Conservation (phyloP, 2,888 invertebrate species). For the Diploptera punctata region DNA sequence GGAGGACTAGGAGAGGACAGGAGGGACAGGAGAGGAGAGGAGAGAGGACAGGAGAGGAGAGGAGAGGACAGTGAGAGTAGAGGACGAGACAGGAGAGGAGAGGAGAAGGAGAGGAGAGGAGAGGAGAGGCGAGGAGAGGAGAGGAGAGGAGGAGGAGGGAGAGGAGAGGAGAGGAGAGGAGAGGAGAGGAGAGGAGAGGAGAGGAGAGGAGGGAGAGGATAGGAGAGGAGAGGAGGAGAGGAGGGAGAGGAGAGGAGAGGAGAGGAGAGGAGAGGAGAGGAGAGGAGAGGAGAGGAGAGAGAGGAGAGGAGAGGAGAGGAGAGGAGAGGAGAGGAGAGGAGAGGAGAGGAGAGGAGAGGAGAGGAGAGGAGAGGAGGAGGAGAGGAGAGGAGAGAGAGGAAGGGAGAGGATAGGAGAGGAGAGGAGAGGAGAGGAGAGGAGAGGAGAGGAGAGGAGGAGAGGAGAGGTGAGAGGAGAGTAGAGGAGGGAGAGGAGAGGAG, state of each 20-base stretch:
- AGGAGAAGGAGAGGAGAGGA: background rate
- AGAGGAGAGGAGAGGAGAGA: background rate
- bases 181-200: background rate
- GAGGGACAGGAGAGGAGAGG: background rate
- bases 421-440: background rate
- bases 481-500: background rate
- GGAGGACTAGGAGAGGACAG: background rate
- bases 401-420: too few relatives aligned
- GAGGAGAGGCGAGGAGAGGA: too few relatives aligned
- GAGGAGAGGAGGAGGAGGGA: background rate
- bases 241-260: background rate
- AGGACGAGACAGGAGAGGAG: background rate
- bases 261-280: background rate
- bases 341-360: background rate
- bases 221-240: background rate
- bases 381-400: background rate
- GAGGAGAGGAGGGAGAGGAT: background rate
- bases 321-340: background rate
- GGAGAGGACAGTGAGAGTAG: background rate
- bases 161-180: background rate
- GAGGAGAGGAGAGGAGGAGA: background rate
- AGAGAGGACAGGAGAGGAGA: background rate
- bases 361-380: background rate
- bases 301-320: background rate
- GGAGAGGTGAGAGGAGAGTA: conserved; percentile 5